phyloP scores from a whole-genome alignment of 1,140 invertebrate genomes.

The Neoseiulus cucumeris region DNA sequence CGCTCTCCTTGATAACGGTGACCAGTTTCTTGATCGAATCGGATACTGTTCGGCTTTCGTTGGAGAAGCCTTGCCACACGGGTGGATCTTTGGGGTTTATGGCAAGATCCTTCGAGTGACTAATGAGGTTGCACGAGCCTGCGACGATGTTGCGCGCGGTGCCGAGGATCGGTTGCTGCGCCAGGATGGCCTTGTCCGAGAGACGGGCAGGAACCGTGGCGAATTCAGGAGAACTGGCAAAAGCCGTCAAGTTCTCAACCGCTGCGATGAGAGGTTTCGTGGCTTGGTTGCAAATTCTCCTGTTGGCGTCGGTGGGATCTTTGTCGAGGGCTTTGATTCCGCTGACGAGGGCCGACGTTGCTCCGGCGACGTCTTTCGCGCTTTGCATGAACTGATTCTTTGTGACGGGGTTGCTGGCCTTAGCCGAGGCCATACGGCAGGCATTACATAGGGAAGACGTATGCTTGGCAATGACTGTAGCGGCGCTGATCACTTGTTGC shows the following conservation, averaged over 20 bases:
- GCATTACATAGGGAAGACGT: conserved; percentile 86
- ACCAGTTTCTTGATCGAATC: conserved; percentile 87
- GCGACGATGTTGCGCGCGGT: conserved; percentile 61
- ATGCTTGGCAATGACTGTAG: conserved; percentile 86
- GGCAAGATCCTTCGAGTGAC: conserved; percentile 67
- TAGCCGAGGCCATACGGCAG: conserved; percentile 72
- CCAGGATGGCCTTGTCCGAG: conserved; percentile 42
- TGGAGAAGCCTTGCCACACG: conserved; percentile 78
- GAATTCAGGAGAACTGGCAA: conserved; percentile 81
- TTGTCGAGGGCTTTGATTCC: conserved; percentile 54
- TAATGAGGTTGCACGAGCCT: conserved; percentile 70
- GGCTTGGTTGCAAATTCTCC: conserved; percentile 42
- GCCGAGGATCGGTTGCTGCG: conserved; percentile 64
- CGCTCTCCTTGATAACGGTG: conserved; percentile 70
- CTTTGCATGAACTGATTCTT: conserved; percentile 93
- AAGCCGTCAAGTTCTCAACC: conserved; percentile 75
- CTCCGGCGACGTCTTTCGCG: conserved; percentile 90
- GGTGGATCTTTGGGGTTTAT: conserved; percentile 71
- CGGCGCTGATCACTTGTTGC: conserved; percentile 67
- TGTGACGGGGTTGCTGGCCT: conserved; percentile 73
- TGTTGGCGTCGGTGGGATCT: conserved; percentile 5
- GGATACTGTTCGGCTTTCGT: conserved; percentile 79
- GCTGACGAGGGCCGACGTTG: conserved; percentile 77
- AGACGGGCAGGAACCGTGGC: conserved; percentile 75
- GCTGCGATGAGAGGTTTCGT: conserved; percentile 69